Evolutionary conservation across 1,140 invertebrate genomes (phyloP).

Genomic region (Tetragonula clypearis): DNA sequence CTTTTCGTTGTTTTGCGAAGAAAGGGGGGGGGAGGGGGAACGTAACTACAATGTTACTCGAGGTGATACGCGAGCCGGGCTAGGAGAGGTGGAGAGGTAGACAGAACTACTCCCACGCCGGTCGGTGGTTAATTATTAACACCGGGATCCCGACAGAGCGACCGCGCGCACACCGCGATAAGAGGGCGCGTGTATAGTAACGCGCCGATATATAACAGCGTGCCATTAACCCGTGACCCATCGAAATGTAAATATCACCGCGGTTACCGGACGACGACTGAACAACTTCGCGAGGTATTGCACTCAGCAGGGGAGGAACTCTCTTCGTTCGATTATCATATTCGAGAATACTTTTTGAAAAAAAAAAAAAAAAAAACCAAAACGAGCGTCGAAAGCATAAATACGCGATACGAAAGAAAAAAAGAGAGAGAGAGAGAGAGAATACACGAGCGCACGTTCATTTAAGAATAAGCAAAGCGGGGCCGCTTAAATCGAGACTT

Average conservation of each 20-base stretch:
- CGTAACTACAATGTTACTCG: slow-evolving; percentile 47
- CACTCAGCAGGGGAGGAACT: no score
- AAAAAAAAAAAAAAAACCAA: no score
- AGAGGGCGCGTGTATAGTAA: slow-evolving; percentile 49
- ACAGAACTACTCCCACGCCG: slow-evolving; percentile 59
- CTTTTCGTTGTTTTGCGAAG: not conserved
- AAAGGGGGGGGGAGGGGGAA: slow-evolving; percentile 32
- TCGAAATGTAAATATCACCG: slow-evolving; percentile 62
- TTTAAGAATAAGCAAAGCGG: not conserved
- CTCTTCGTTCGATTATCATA: no score
- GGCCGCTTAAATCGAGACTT: slow-evolving; percentile 29
- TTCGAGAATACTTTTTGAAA: not conserved
- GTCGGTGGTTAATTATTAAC: slow-evolving; percentile 75
- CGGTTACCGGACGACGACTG: slow-evolving; percentile 53
- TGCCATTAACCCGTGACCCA: slow-evolving; percentile 32
- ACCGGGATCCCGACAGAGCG: slow-evolving; percentile 51
- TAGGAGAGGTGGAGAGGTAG: slow-evolving; percentile 41
- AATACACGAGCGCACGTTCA: no score
- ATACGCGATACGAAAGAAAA: no score
- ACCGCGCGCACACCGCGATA: slow-evolving; percentile 25
- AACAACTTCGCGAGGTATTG: not conserved
- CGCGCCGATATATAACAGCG: slow-evolving; percentile 9
- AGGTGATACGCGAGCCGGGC: slow-evolving; percentile 62
- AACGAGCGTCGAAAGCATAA: no score
- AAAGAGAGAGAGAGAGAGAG: not conserved